These are phyloP conservation scores for Gobio occitaniae DNA, from an alignment of 2,797 vertebrate species.

Conservation along the genomic window DNA sequence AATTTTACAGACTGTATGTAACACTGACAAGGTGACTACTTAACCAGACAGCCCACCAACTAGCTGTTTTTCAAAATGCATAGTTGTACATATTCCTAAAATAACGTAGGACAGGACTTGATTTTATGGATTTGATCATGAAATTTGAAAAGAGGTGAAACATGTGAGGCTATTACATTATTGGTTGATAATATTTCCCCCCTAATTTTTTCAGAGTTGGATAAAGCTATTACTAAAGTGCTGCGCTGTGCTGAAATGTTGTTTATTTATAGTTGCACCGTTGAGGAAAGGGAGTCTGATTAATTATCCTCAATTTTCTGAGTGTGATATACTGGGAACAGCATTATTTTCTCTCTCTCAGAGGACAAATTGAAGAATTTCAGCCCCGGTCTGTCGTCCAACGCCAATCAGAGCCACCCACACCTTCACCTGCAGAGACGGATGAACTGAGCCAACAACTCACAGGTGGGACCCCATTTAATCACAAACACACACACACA, in stretches of 20 bases:
- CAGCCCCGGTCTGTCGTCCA: constrained; percentile 18
- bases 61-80: too few species aligned
- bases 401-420: neutral
- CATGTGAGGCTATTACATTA: constrained; percentile 15
- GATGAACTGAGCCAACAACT: constrained; percentile 54
- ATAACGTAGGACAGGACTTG: neutral
- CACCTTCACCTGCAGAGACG: constrained; percentile 30
- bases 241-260: constrained; percentile 28
- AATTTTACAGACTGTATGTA: too few species aligned
- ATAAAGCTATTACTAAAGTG: constrained; percentile 26
- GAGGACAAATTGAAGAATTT: constrained; percentile 57
- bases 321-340: constrained; percentile 21
- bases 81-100: neutral
- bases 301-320: constrained; percentile 23
- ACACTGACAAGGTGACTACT: too few species aligned
- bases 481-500: neutral
- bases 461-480: constrained; percentile 60
- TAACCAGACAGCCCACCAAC: too few species aligned
- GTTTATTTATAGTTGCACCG: constrained; percentile 25
- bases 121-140: neutral
- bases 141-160: constrained; percentile 8
- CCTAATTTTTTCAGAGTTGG: neutral
- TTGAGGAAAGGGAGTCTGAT: constrained; percentile 19
- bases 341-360: constrained; percentile 42
- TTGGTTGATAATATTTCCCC: neutral